Conservation (phyloP, 2,888 invertebrate species). For the Mythimna lalbum region DNA sequence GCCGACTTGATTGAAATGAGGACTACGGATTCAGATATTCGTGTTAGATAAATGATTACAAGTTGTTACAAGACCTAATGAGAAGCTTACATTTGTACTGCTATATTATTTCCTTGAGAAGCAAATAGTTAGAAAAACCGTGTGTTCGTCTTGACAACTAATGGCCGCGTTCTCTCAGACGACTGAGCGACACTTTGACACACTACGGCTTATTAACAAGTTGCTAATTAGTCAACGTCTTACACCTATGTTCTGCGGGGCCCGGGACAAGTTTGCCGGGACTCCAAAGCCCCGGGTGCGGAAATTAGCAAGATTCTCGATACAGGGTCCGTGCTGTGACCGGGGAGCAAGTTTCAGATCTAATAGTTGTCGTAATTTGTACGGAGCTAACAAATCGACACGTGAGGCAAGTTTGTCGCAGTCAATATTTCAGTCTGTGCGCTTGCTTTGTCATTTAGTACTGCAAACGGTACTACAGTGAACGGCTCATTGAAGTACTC, state of each 20-base stretch:
- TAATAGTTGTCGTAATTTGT: slow-evolving; percentile 34
- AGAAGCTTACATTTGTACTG: neutral
- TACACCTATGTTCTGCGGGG: slow-evolving; percentile 35
- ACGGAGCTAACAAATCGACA: slow-evolving; percentile 23
- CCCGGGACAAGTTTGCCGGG: slow-evolving; percentile 33
- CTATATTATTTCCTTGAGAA: neutral
- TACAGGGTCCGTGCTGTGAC: slow-evolving; percentile 23
- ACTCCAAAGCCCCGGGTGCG: slow-evolving; percentile 24
- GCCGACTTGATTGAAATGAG: slow-evolving; percentile 17
- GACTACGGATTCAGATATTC: slow-evolving; percentile 4
- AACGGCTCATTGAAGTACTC: neutral
- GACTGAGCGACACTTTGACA: slow-evolving; percentile 35
- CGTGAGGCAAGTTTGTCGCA: slow-evolving; percentile 8
- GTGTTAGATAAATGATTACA: slow-evolving; percentile 13
- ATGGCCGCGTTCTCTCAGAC: slow-evolving; percentile 31
- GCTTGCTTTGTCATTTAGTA: slow-evolving; percentile 3
- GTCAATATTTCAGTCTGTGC: neutral
- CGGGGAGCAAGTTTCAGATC: slow-evolving; percentile 33
- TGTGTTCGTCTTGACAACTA: slow-evolving; percentile 30
- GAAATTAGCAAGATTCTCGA: slow-evolving; percentile 44
- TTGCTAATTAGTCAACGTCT: slow-evolving; percentile 55
- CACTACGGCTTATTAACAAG: slow-evolving; percentile 45
- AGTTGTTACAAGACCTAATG: slow-evolving; percentile 3
- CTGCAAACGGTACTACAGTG: neutral
- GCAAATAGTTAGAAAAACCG: neutral